phyloP scores from a whole-genome alignment of 2,113 vertebrate species.

The Coryphaenoides rupestris region DNA sequence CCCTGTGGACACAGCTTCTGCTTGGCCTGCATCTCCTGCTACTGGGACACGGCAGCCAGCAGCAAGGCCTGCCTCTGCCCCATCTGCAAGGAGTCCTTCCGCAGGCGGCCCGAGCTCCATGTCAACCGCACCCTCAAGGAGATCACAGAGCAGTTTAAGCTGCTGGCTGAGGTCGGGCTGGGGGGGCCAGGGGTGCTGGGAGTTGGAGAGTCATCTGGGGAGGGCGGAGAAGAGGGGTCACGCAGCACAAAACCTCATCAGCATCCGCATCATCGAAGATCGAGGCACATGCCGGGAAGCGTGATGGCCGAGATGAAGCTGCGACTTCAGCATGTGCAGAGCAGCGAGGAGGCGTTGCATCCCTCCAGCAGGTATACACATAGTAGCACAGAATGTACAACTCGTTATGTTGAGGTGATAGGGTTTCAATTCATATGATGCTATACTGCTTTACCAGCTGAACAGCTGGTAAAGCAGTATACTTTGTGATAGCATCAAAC shows the following conservation, averaged over 20 bases:
- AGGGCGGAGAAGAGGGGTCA: background rate
- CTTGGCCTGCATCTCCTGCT: constrained; percentile 64
- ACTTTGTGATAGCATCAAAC: too few species aligned
- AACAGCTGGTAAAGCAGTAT: too few species aligned
- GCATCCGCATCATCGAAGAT: background rate
- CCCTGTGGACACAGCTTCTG: constrained; percentile 78
- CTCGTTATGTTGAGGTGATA: too few species aligned
- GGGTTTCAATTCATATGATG: too few species aligned
- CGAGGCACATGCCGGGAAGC: constrained; percentile 33
- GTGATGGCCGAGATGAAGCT: constrained; percentile 57
- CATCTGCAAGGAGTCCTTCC: constrained; percentile 71
- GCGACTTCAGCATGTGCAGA: constrained; percentile 43
- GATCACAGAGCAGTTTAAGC: constrained; percentile 73
- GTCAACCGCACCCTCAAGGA: constrained; percentile 73
- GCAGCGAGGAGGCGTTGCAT: background rate
- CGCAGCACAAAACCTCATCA: background rate
- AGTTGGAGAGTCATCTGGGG: background rate
- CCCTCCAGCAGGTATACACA: too few species aligned
- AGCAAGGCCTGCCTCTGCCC: constrained; percentile 60
- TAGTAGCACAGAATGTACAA: too few species aligned
- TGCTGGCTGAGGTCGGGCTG: constrained; percentile 24
- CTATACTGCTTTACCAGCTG: too few species aligned
- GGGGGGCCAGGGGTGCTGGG: background rate
- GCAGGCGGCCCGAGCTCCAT: constrained; percentile 65
- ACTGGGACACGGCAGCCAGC: constrained; percentile 52